Conservation (phyloP, 2,888 invertebrate genomes). For the Eucera pruinosa region DNA sequence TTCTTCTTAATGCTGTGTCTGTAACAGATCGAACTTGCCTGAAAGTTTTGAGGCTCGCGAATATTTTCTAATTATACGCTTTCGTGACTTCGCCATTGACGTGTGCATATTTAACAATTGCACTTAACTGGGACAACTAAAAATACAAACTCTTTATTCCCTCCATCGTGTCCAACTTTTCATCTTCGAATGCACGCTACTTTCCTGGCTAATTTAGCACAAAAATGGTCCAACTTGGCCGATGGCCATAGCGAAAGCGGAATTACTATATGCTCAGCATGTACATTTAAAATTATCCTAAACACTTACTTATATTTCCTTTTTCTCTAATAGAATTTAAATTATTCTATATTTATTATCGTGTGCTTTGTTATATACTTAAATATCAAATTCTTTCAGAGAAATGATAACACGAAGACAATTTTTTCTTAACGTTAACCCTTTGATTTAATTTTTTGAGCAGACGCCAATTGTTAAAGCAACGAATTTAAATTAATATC, state of each 20-base stretch:
- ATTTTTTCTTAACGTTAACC: no score
- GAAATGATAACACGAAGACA: no score
- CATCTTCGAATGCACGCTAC: slow-evolving; percentile 36
- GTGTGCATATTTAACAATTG: slow-evolving; percentile 55
- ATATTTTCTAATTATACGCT: slow-evolving; percentile 53
- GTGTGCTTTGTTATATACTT: no score
- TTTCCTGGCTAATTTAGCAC: slow-evolving; percentile 21
- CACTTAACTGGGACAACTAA: slow-evolving; percentile 53
- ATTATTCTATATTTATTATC: no score
- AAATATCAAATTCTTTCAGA: no score
- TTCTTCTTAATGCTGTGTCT: neutral
- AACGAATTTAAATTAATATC: no score
- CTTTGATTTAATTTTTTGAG: no score
- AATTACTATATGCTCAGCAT: neutral
- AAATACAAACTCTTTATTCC: slow-evolving; percentile 46
- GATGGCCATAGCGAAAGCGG: slow-evolving; percentile 28
- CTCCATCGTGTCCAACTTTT: slow-evolving; percentile 26
- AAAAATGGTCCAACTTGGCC: slow-evolving; percentile 37
- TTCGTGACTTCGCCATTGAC: slow-evolving; percentile 47
- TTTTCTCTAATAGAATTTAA: no score
- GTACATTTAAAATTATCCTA: no score
- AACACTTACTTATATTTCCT: no score
- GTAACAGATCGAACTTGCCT: neutral
- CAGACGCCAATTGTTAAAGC: no score
- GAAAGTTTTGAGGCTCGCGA: neutral